Percentiles rank a stretch among this genome's conserved stretches.
These are phyloP conservation scores for Drosophila malerkotliana DNA, from an alignment of 1,140 invertebrate genomes.

Conservation along the genomic window DNA sequence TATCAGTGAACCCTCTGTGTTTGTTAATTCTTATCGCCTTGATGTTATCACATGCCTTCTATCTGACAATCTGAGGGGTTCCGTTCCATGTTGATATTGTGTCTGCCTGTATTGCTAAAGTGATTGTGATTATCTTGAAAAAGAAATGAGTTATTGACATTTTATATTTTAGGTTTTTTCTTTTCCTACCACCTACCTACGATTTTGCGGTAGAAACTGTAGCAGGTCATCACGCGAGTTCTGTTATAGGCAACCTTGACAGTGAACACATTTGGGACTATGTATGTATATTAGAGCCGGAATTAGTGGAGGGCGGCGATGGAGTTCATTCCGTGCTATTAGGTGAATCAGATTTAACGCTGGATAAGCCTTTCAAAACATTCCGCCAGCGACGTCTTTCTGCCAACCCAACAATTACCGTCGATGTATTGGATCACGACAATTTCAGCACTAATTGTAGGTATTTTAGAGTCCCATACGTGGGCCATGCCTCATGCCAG, in stretches of 20 bases:
- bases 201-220: background rate
- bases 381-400: constrained; percentile 7
- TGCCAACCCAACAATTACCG: constrained; percentile 31
- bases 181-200: background rate
- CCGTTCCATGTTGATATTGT: background rate
- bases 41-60: constrained; percentile 4
- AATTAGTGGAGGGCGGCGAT: background rate
- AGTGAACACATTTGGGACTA: constrained; percentile 13
- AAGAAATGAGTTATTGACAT: background rate
- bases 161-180: background rate
- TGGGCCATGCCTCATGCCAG: constrained; percentile 34
- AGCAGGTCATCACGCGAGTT: constrained; percentile 25
- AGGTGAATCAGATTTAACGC: constrained; percentile 52
- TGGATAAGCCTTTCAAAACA: constrained; percentile 27
- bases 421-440: constrained; percentile 23
- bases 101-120: background rate
- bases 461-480: constrained; percentile 41
- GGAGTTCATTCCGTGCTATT: constrained; percentile 28
- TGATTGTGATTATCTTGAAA: no score
- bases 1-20: constrained; percentile 15
- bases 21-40: constrained; percentile 19
- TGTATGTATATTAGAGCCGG: background rate
- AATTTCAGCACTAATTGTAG: constrained; percentile 39
- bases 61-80: background rate
- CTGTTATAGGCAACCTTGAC: constrained; percentile 30